Conservation (phyloP, 2,113 vertebrate species). For the Thinocorus orbignyianus region DNA sequence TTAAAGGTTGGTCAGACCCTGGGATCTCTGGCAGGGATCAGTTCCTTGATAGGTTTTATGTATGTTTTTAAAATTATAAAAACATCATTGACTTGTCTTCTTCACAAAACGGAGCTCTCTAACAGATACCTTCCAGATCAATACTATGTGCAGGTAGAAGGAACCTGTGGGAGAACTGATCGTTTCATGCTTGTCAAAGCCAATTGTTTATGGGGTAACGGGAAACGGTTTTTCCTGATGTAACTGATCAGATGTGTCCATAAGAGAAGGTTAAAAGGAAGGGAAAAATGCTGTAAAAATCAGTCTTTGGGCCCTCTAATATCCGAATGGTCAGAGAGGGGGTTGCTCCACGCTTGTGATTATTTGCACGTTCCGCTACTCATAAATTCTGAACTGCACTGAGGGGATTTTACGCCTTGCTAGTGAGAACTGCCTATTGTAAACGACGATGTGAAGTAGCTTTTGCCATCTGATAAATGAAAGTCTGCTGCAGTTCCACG, state of each 20-base stretch:
- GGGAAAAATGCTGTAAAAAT: neutral
- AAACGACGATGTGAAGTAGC: neutral
- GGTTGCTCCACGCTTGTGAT: neutral
- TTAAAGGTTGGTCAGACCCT: neutral
- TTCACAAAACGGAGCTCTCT: neutral
- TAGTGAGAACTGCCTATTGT: neutral
- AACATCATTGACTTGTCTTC: neutral
- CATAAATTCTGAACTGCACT: neutral
- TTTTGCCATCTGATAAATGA: neutral
- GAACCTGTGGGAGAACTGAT: neutral
- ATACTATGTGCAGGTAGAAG: neutral
- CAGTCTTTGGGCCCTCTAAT: neutral
- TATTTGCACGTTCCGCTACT: neutral
- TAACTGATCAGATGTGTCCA: neutral
- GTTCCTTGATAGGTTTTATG: neutral
- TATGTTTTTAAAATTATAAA: neutral
- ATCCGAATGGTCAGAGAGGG: neutral
- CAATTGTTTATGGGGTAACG: neutral
- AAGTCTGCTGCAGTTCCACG: neutral
- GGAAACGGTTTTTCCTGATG: neutral
- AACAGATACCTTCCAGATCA: neutral
- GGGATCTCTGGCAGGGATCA: neutral
- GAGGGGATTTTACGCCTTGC: neutral
- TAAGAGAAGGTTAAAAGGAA: neutral
- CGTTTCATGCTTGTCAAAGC: neutral